Conservation (phyloP, 2,797 vertebrate genomes). For the Heliangelus exortis region DNA sequence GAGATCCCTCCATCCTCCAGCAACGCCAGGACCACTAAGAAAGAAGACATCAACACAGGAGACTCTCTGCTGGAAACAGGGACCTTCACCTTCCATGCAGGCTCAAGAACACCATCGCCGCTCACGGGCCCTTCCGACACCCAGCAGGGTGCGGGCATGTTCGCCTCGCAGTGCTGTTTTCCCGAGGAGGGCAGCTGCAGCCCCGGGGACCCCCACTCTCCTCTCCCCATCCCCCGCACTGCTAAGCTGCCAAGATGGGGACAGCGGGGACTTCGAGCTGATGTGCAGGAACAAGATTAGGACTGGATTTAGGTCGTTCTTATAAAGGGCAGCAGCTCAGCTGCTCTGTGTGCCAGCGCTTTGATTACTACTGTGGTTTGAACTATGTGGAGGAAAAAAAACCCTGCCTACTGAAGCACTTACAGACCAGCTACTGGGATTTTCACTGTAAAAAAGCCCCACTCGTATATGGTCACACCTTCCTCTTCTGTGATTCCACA, state of each 20-base stretch:
- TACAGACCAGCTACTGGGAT: neutral
- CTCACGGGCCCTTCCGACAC: fast-evolving
- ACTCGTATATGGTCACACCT: fast-evolving
- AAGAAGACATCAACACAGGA: fast-evolving
- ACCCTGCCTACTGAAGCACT: neutral
- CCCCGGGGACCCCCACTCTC: fast-evolving
- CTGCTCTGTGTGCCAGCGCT: neutral
- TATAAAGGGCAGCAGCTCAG: slow-evolving; percentile 9
- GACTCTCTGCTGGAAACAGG: neutral
- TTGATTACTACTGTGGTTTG: neutral
- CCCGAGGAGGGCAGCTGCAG: fast-evolving
- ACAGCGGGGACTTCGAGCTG: neutral
- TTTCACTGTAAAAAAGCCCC: neutral
- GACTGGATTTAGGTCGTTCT: slow-evolving; percentile 43
- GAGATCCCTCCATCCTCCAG: neutral
- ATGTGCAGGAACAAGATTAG: slow-evolving; percentile 25
- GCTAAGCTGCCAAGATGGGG: neutral
- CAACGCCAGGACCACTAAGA: fast-evolving
- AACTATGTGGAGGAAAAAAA: neutral
- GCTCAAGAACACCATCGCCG: neutral
- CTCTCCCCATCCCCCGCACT: neutral
- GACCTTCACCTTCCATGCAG: neutral
- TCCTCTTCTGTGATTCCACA: neutral
- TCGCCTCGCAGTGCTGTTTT: fast-evolving
- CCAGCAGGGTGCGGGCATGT: fast-evolving